Percentiles rank a stretch among this genome's conserved stretches.
Conservation (phyloP, 1,140 invertebrate genomes). For the Lasioglossum baleicum region DNA sequence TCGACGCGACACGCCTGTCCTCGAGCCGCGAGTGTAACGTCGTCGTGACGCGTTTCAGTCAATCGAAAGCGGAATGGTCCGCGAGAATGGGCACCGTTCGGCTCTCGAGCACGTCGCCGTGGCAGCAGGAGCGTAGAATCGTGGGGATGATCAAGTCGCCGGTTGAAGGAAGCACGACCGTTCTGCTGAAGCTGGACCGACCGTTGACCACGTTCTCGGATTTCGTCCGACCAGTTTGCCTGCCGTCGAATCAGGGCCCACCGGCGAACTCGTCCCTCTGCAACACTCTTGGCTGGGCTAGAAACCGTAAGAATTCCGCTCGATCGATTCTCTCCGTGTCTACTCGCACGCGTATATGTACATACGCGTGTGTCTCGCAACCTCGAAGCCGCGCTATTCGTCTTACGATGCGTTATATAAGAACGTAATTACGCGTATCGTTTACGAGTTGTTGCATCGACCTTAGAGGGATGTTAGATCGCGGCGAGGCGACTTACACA, state of each 20-base stretch:
- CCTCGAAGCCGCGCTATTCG: background rate
- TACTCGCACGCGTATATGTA: too few species aligned
- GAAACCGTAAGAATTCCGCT: conserved; percentile 81
- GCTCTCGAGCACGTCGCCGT: conserved; percentile 88
- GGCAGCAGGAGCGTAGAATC: conserved; percentile 92
- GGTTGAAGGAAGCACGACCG: conserved; percentile 91
- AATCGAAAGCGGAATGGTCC: conserved; percentile 91
- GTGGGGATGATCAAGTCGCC: conserved; percentile 94
- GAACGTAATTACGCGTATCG: background rate
- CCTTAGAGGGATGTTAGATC: background rate
- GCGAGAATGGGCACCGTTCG: conserved; percentile 89
- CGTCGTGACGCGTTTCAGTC: conserved; percentile 78
- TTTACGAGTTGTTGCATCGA: background rate
- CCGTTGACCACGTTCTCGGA: conserved; percentile 87
- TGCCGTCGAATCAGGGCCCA: conserved; percentile 80
- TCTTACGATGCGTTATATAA: conserved; percentile 12
- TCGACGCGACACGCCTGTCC: background rate
- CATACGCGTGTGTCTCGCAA: background rate
- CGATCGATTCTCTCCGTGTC: too few species aligned
- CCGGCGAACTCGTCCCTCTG: conserved; percentile 81
- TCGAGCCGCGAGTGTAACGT: too few species aligned
- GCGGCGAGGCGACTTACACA: background rate
- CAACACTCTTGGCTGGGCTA: conserved; percentile 91
- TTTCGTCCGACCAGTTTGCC: conserved; percentile 90
- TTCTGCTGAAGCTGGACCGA: conserved; percentile 89